phyloP scores from a whole-genome alignment of 2,888 invertebrate species.

The Tholera decimalis region DNA sequence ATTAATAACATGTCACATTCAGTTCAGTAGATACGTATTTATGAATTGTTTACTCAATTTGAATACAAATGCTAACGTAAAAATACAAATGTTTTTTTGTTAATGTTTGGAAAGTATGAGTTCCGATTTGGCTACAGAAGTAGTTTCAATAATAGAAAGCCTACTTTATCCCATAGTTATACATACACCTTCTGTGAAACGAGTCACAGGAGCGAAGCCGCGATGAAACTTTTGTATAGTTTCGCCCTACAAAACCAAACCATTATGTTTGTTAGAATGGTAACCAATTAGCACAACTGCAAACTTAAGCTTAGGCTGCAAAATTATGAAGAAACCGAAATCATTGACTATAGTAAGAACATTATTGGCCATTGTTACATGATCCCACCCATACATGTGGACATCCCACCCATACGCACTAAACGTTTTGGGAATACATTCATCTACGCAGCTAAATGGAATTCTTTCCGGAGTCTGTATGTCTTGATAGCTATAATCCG shows the following conservation, averaged over 20 bases:
- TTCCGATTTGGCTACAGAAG: not conserved
- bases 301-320: too few relatives aligned
- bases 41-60: not conserved
- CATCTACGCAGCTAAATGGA: too few relatives aligned
- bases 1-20: constrained; percentile 24
- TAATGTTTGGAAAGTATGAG: not conserved
- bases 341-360: too few relatives aligned
- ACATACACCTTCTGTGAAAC: not conserved
- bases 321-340: too few relatives aligned
- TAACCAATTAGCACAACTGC: too few relatives aligned
- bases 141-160: not conserved
- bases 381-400: too few relatives aligned
- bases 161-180: not conserved
- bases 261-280: not conserved
- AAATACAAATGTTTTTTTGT: not conserved
- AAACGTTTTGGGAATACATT: too few relatives aligned
- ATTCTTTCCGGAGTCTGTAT: too few relatives aligned
- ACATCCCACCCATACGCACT: too few relatives aligned
- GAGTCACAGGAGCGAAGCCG: not conserved
- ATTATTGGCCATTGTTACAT: too few relatives aligned
- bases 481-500: too few relatives aligned
- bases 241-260: not conserved
- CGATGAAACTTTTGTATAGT: not conserved
- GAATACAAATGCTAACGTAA: not conserved
- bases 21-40: not conserved